Evolutionary conservation across 2,113 vertebrate species (phyloP).

Genomic region (Laterallus jamaicensis): DNA sequence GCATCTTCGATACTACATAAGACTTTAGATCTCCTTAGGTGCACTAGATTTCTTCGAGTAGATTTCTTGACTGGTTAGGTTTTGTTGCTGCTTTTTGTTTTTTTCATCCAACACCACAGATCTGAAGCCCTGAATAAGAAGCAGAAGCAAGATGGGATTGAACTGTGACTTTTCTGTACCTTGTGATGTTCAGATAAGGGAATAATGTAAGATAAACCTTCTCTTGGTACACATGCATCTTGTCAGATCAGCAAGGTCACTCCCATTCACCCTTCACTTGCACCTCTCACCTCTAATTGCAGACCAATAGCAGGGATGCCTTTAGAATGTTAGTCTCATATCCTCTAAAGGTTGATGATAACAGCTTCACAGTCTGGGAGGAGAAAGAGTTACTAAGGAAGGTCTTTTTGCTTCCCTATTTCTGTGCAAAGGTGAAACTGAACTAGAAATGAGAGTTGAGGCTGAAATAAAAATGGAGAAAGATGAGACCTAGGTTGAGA

Average conservation of each 20-base stretch:
- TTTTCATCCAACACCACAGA: neutral
- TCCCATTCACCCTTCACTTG: neutral
- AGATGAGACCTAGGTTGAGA: neutral
- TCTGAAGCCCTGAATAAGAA: neutral
- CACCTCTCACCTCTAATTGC: neutral
- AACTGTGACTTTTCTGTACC: neutral
- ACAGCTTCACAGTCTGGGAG: neutral
- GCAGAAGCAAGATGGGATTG: neutral
- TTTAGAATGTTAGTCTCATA: neutral
- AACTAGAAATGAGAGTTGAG: neutral
- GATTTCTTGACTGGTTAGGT: neutral
- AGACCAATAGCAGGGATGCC: neutral
- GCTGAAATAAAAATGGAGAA: neutral
- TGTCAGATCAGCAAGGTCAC: neutral
- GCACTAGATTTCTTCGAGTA: neutral
- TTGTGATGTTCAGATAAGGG: neutral
- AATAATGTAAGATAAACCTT: neutral
- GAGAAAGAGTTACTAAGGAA: neutral
- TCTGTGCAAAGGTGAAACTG: neutral
- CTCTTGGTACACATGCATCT: neutral
- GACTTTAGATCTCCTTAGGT: neutral
- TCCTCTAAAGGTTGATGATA: neutral
- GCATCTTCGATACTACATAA: neutral
- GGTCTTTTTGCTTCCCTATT: neutral
- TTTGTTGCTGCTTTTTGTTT: neutral